Conservation (phyloP, 1,140 invertebrate genomes). For the Zaprionus vittiger region DNA sequence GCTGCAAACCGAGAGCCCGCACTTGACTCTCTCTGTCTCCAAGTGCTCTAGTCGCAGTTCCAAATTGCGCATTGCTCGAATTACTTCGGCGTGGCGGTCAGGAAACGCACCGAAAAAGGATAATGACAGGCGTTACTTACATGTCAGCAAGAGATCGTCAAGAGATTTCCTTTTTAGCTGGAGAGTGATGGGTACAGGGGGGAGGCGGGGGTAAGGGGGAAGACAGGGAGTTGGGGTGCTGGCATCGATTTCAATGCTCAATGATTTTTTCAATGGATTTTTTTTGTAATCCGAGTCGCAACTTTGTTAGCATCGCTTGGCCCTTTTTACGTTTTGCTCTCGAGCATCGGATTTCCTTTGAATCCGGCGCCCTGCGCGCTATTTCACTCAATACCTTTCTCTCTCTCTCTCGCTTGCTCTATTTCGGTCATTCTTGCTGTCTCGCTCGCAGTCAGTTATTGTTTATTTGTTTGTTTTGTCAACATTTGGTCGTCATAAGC, state of each 20-base stretch:
- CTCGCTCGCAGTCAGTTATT: slow-evolving; percentile 47
- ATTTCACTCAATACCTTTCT: slow-evolving; percentile 5
- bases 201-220: neutral
- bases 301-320: slow-evolving; percentile 53
- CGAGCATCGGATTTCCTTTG: slow-evolving; percentile 46
- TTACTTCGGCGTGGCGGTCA: slow-evolving; percentile 32
- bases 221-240: neutral
- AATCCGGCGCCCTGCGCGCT: slow-evolving; percentile 49
- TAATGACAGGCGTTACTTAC: slow-evolving; percentile 59
- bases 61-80: slow-evolving; percentile 13
- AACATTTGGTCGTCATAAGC: slow-evolving; percentile 62
- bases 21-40: slow-evolving; percentile 27
- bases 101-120: slow-evolving; percentile 50
- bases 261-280: slow-evolving; percentile 2
- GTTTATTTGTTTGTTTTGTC: slow-evolving; percentile 79
- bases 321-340: slow-evolving; percentile 23
- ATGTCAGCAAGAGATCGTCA: slow-evolving; percentile 27
- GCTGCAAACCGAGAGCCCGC: neutral
- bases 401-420: neutral
- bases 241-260: slow-evolving; percentile 51
- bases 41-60: neutral
- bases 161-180: slow-evolving; percentile 11
- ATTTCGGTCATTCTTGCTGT: neutral
- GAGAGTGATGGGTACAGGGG: neutral
- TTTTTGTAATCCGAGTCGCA: slow-evolving; percentile 64